Evolutionary conservation across 2,888 invertebrate genomes (phyloP).

Genomic region (Urechis unicinctus): DNA sequence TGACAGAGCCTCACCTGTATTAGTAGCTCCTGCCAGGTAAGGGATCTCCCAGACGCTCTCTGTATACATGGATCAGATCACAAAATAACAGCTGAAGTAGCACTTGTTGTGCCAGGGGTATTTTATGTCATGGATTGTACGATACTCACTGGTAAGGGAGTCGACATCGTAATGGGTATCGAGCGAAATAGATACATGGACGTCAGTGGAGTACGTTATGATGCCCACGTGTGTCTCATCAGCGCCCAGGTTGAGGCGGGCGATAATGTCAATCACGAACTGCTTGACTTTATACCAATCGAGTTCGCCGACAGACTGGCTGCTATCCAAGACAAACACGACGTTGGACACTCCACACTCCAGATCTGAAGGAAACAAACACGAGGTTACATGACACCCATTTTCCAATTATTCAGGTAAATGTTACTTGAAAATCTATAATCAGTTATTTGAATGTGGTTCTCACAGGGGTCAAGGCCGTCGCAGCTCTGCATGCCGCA

Average conservation of each 20-base stretch:
- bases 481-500: background rate
- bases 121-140: background rate
- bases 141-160: background rate
- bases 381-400: no score
- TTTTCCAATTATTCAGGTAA: no score
- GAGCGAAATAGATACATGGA: background rate
- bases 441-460: no score
- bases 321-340: conserved; percentile 2
- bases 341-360: conserved; percentile 2
- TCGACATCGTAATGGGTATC: background rate
- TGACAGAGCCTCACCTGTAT: conserved; percentile 3
- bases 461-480: background rate
- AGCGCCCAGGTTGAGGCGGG: background rate
- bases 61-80: no score
- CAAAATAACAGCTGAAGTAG: no score
- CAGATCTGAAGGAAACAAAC: no score
- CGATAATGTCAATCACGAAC: conserved; percentile 4
- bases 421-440: no score
- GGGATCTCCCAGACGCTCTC: conserved; percentile 1
- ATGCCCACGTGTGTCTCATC: conserved; percentile 3
- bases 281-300: conserved; percentile 4
- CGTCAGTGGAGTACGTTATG: conserved; percentile 1
- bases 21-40: conserved; percentile 6
- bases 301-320: conserved; percentile 1
- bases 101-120: background rate